Evolutionary conservation across 2,888 invertebrate genomes (phyloP).

Genomic region (Anodontia alba): DNA sequence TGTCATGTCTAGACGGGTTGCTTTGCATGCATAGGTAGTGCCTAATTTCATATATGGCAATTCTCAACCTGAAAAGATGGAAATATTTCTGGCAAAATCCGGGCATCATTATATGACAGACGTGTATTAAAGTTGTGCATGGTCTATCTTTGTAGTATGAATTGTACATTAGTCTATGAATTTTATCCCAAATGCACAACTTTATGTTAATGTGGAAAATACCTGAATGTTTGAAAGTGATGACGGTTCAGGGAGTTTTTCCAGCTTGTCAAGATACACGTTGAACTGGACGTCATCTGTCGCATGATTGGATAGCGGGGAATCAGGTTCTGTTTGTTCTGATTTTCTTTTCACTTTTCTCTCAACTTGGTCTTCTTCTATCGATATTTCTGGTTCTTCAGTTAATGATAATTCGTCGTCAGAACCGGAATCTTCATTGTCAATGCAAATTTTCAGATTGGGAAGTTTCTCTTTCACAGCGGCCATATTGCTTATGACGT

Average conservation of each 20-base stretch:
- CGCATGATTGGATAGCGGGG: conserved; percentile 6
- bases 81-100: too few relatives aligned
- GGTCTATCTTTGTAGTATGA: too few relatives aligned
- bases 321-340: background rate
- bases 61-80: too few relatives aligned
- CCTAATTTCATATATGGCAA: too few relatives aligned
- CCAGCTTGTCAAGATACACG: conserved; percentile 65
- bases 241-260: background rate
- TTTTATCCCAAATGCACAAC: too few relatives aligned
- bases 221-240: background rate
- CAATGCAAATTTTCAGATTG: conserved; percentile 81
- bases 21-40: too few relatives aligned
- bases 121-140: too few relatives aligned
- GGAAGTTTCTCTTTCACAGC: conserved; percentile 71
- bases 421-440: conserved; percentile 75
- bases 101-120: too few relatives aligned
- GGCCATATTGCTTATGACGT: conserved; percentile 63
- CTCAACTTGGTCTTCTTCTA: conserved; percentile 58
- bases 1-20: too few relatives aligned
- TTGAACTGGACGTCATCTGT: conserved; percentile 72
- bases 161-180: too few relatives aligned
- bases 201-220: too few relatives aligned
- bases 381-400: conserved; percentile 58
- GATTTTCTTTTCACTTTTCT: background rate
- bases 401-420: conserved; percentile 61